Base-by-base conservation (phyloP, 2,888 invertebrate species). In the Toxonevra muliebris region DNA sequence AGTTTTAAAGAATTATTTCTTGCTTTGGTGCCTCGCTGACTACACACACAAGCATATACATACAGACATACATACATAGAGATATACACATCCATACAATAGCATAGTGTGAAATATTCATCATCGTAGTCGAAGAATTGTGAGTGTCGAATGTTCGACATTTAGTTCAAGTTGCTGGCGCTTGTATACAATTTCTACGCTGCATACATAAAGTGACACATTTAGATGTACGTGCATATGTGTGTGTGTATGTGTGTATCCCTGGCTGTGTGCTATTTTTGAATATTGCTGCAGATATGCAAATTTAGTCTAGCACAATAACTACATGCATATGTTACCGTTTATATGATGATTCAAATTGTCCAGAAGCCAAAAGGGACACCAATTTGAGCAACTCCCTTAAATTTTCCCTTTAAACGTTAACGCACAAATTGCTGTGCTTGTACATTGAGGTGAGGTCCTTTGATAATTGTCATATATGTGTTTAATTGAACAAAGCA, bases 101-200 rank as follows among this genome's bases (percentile, higher is more conserved):
- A 7, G 3, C 30, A 40, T 62, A 65, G 63, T 69, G 62, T 61
- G 61, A 68, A 71, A 67, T 59, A 59, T 66, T 60, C 68, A 65
- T 69, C 61, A 68, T 66, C 59, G 65, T 68, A 61, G 63, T 61
- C 43, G 53, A 60, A 65, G 30, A 66, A 63, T 65, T 65, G 55
- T 65, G 60, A 69, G 70, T 69, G 65, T 70, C 65, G 67, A 69
- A 65, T 70, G 67, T 70, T 67, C 65, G 69, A 70, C 69, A 70
- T 72, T 72, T 69, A 69, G 58, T 55, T 53, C n/a, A 50, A 10
- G 41, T 48, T 20, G 41, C 43, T 52, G 40, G 43, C 30, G 41
- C 7, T 50, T 1, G 17, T 50, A 45, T 45, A 60, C 50, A 53
- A 15, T 54, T 53, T n/a, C 7, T 40, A 57, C 8, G 12, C 42